Evolutionary conservation across 37 sponge, comb jelly and placozoan species (phyloP).

Genomic region (Geodia barretti): DNA sequence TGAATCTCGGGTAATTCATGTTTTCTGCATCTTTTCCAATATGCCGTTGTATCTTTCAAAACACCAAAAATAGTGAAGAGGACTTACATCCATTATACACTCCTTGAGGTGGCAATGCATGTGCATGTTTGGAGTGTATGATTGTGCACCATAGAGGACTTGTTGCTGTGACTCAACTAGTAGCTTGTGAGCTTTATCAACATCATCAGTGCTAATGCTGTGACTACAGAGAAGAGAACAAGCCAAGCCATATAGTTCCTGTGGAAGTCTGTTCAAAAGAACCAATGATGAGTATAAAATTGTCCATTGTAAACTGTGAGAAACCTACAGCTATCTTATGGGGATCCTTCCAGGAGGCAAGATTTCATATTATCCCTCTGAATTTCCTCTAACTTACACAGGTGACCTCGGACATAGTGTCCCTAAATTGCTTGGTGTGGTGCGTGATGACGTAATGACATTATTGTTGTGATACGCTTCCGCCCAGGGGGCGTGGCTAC

Average conservation of each 20-base stretch:
- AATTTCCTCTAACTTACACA: slow-evolving; percentile 25
- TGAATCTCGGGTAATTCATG: not conserved
- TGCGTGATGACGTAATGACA: no score
- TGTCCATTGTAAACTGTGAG: slow-evolving; percentile 59
- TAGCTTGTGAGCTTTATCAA: slow-evolving; percentile 13
- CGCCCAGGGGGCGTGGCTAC: no score
- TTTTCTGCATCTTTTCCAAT: slow-evolving; percentile 5
- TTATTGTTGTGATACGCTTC: no score
- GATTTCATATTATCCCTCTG: slow-evolving; percentile 21
- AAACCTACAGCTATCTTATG: slow-evolving; percentile 44
- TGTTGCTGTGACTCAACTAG: slow-evolving; percentile 13
- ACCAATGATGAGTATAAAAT: slow-evolving; percentile 21
- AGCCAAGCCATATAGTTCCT: slow-evolving; percentile 25
- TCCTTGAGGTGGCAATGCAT: slow-evolving; percentile 40
- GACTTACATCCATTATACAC: slow-evolving; percentile 56
- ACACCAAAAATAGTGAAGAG: slow-evolving; percentile 51
- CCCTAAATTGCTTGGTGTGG: no score
- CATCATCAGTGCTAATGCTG: slow-evolving; percentile 5
- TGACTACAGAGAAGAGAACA: slow-evolving; percentile 17
- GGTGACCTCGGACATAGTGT: no score
- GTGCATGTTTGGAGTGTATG: slow-evolving; percentile 58
- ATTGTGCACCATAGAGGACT: slow-evolving; percentile 25
- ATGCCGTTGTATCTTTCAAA: slow-evolving; percentile 68
- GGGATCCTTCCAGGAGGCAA: slow-evolving; percentile 43
- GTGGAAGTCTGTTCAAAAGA: slow-evolving; percentile 18